phyloP scores from a whole-genome alignment of 2,113 vertebrate genomes.

The Corynorhinus townsendii region DNA sequence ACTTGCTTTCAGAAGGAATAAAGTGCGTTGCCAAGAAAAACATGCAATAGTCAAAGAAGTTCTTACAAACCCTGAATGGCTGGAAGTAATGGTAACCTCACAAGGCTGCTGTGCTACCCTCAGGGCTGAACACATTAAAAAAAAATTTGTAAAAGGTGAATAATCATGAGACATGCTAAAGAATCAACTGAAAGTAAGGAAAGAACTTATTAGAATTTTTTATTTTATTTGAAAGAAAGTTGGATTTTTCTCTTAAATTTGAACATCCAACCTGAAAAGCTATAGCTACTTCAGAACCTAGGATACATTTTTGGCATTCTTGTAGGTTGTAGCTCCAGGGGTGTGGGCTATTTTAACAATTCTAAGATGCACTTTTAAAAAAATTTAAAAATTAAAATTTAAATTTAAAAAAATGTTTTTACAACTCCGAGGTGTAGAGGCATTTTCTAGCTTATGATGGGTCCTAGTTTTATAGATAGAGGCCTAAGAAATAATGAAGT shows the following conservation, averaged over 20 bases:
- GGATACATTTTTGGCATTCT: background rate
- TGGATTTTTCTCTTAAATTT: background rate
- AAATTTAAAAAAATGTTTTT: background rate
- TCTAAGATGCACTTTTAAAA: background rate
- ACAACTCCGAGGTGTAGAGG: background rate
- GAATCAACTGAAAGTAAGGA: background rate
- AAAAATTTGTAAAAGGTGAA: background rate
- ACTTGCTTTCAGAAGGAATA: background rate
- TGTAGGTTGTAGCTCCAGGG: too few species aligned
- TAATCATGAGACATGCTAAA: background rate
- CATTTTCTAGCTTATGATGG: fast-evolving
- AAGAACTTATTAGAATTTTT: background rate
- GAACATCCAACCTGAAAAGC: background rate
- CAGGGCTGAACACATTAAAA: too few species aligned
- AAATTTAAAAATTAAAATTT: too few species aligned
- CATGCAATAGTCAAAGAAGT: background rate
- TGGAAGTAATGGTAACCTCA: background rate
- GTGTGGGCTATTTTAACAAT: background rate
- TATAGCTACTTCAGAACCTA: background rate
- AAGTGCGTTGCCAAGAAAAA: background rate
- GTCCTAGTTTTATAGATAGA: background rate
- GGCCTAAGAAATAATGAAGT: fast-evolving
- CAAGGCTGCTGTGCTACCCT: background rate
- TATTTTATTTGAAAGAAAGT: background rate
- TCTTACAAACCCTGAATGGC: background rate